Evolutionary conservation across 2,797 vertebrate species (phyloP).

Genomic region (Halcyon badia): DNA sequence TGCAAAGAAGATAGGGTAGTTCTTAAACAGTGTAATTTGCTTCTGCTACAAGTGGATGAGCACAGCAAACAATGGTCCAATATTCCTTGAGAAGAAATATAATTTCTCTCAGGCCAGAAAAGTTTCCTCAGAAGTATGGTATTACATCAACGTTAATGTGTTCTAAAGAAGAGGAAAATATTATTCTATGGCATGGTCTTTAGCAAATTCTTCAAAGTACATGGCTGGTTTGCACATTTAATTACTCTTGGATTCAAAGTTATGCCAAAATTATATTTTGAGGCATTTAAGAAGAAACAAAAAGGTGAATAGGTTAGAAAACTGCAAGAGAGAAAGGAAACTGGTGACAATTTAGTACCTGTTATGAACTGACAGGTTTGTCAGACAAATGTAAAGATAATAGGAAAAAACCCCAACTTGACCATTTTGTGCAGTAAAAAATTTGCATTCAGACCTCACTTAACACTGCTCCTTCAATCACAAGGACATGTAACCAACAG

Average conservation of each 20-base stretch:
- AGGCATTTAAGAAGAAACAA: background rate
- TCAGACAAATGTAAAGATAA: slow-evolving; percentile 12
- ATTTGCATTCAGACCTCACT: background rate
- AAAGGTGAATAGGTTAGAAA: background rate
- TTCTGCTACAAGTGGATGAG: background rate
- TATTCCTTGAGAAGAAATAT: background rate
- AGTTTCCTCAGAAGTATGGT: background rate
- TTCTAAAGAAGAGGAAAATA: background rate
- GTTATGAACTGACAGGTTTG: background rate
- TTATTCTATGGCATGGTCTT: background rate
- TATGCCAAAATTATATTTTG: background rate
- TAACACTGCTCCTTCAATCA: background rate
- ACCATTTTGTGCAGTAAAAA: background rate
- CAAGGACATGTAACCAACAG: background rate
- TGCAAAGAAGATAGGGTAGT: background rate
- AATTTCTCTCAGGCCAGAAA: background rate
- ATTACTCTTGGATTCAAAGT: background rate
- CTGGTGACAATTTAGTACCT: background rate
- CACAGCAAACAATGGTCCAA: background rate
- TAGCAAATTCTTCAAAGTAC: background rate
- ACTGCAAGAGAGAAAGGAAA: background rate
- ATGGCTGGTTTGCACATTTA: background rate
- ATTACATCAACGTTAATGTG: background rate
- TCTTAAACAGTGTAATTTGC: background rate
- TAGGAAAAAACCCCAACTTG: background rate